phyloP scores from a whole-genome alignment of 2,797 vertebrate genomes.

The Eulemur coronatus region DNA sequence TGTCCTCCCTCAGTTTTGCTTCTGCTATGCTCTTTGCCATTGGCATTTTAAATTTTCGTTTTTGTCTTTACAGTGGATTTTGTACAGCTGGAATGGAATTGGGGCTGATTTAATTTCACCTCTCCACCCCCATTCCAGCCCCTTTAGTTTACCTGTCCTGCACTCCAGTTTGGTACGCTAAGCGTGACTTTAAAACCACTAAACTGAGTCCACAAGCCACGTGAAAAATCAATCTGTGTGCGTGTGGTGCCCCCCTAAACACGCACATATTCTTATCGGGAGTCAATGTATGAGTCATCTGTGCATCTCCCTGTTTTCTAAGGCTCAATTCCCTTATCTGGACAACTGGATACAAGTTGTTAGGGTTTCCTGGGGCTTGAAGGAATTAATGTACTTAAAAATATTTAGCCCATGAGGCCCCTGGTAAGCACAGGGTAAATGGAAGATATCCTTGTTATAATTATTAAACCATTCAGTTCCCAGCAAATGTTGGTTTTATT shows the following conservation, averaged over 20 bases:
- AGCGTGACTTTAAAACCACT: not conserved
- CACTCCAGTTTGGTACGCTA: not conserved
- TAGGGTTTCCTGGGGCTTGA: not conserved
- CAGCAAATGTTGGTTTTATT: not conserved
- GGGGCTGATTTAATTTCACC: not conserved
- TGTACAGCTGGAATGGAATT: not conserved
- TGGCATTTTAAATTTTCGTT: not conserved
- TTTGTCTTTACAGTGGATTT: not conserved
- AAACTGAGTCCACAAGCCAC: not conserved
- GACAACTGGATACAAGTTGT: not conserved
- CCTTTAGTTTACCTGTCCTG: not conserved
- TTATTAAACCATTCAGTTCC: conserved; percentile 5
- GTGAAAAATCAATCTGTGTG: not conserved
- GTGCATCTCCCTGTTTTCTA: not conserved
- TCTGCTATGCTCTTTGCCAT: not conserved
- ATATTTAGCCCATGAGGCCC: not conserved
- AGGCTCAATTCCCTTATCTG: not conserved
- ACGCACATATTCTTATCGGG: not conserved
- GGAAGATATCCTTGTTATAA: not conserved
- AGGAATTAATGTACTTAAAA: not conserved
- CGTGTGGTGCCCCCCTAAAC: not conserved
- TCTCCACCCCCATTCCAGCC: not conserved
- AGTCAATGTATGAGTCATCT: not conserved
- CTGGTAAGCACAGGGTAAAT: not conserved
- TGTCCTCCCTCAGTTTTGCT: not conserved